These are phyloP conservation scores for Hydractinia symbiolongicarpus DNA, from an alignment of 30 jellyfish, hydroid and myxozoan genomes.

Conservation along the genomic window DNA sequence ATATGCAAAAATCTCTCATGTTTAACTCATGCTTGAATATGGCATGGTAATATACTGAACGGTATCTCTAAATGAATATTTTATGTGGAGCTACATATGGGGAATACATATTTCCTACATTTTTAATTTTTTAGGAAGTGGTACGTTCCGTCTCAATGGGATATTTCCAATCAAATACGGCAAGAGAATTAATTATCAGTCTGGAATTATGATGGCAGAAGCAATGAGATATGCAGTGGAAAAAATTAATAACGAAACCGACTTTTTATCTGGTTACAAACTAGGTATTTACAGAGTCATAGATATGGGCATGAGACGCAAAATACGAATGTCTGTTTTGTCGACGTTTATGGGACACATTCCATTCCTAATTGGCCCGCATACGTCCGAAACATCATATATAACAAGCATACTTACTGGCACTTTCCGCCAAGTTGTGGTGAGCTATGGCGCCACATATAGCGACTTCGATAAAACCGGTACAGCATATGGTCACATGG, in stretches of 20 bases:
- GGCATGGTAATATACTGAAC: too few species aligned
- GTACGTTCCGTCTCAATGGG: slow-evolving; percentile 48
- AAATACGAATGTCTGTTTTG: background rate
- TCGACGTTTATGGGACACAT: slow-evolving; percentile 18
- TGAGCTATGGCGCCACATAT: slow-evolving; percentile 57
- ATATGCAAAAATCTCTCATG: too few species aligned
- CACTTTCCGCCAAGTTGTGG: slow-evolving; percentile 40
- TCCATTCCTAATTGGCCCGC: slow-evolving; percentile 57
- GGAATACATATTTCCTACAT: background rate
- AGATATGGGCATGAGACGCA: background rate
- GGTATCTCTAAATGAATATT: too few species aligned
- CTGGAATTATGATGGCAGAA: slow-evolving; percentile 57
- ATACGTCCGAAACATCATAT: slow-evolving; percentile 42
- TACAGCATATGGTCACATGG: background rate
- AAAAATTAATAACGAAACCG: slow-evolving; percentile 46
- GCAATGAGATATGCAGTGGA: slow-evolving; percentile 54
- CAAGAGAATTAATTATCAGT: slow-evolving; percentile 29
- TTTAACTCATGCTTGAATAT: too few species aligned
- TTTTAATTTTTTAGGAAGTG: slow-evolving; percentile 42
- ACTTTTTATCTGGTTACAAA: slow-evolving; percentile 50
- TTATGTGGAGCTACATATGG: too few species aligned
- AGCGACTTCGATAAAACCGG: slow-evolving; percentile 14
- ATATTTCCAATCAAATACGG: slow-evolving; percentile 18
- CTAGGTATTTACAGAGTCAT: background rate
- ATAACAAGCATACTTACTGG: slow-evolving; percentile 35